Percentiles rank a stretch among this genome's conserved stretches.
phyloP scores from a whole-genome alignment of 2,113 vertebrate species.

The Lepisosteus oculatus region DNA sequence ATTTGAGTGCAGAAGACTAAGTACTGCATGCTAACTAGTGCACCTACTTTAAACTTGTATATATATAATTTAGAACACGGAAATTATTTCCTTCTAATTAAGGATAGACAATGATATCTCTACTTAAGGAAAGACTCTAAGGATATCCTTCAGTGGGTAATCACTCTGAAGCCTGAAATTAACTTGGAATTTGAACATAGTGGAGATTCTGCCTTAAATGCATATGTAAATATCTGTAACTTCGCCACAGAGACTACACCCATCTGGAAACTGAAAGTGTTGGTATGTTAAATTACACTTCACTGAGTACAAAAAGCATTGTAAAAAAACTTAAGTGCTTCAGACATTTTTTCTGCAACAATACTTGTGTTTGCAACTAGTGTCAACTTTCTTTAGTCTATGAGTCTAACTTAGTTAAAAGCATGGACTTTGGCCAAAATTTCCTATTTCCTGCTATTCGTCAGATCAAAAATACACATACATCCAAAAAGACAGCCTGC shows the following conservation, averaged over 20 bases:
- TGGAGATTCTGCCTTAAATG: too few species aligned
- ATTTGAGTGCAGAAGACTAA: too few species aligned
- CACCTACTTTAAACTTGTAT: too few species aligned
- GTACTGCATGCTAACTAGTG: too few species aligned
- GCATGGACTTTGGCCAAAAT: conserved; percentile 52
- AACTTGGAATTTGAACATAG: too few species aligned
- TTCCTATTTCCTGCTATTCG: conserved; percentile 63
- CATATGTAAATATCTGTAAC: too few species aligned
- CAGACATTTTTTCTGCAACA: not conserved
- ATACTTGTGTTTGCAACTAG: not conserved
- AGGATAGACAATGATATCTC: too few species aligned
- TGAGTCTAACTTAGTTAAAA: conserved; percentile 52
- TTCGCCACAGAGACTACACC: not conserved
- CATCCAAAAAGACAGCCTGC: conserved; percentile 35
- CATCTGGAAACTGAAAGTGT: not conserved
- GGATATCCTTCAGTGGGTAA: too few species aligned
- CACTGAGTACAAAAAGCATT: not conserved
- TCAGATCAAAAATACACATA: conserved; percentile 51
- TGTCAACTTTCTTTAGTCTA: conserved; percentile 38
- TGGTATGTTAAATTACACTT: not conserved
- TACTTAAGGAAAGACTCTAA: too few species aligned
- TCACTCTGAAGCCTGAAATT: too few species aligned
- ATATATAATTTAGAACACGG: too few species aligned
- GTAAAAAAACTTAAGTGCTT: not conserved
- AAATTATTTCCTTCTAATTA: too few species aligned